Evolutionary conservation across 2,113 vertebrate genomes (phyloP), one percentile per base, ranked within the genome.

Genomic region (Athene cunicularia): DNA sequence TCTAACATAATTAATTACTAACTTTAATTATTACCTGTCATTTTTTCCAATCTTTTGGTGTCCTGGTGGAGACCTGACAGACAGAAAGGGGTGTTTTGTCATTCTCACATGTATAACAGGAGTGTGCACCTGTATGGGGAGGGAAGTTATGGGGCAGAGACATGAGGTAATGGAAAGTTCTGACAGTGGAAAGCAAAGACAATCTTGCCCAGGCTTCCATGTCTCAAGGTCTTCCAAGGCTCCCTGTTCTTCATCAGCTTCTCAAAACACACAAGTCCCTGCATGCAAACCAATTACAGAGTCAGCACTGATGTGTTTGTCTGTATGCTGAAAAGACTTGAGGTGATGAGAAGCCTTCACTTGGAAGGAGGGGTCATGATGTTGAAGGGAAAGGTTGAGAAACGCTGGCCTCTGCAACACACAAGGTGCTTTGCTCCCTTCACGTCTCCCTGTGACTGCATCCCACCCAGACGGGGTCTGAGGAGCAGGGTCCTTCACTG

Each of bases 91-190:
- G 2, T 32, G 23, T 80, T 74, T 62, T 77, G 68, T 77, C 17
- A 59, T 84, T 77, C 59, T 66, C 80, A 68, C 28, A 23, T 0
- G 0, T 39, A 16, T 70, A 59, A 55, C 28, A 76, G 58, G 43
- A 86, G 30, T 9, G 9, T 45, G 73, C 1, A 5, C 49, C 28
- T 60, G 13, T 68, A 18, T 39, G 28, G 33, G 14, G 41, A 75
- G 41, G 24, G 41, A 76, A 84, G 45, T 82, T 60, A 59, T 41
- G 22, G 26, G 35, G 12, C 32, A 80, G 50, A 93, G 45, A 70
- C 27, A 14, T 87, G 77, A 93, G 67, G 43, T 86, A 93, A 86
- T 84, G 80, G 94, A 86, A 94, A 91, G 6, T 79, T 86, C 47
- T 45, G 43, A 59, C 14, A 56, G 14, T 32, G n/a, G 35, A 92